Percentiles rank a stretch among this genome's conserved stretches.
phyloP scores from a whole-genome alignment of 1,140 invertebrate species.

The Trigoniulus corallinus region DNA sequence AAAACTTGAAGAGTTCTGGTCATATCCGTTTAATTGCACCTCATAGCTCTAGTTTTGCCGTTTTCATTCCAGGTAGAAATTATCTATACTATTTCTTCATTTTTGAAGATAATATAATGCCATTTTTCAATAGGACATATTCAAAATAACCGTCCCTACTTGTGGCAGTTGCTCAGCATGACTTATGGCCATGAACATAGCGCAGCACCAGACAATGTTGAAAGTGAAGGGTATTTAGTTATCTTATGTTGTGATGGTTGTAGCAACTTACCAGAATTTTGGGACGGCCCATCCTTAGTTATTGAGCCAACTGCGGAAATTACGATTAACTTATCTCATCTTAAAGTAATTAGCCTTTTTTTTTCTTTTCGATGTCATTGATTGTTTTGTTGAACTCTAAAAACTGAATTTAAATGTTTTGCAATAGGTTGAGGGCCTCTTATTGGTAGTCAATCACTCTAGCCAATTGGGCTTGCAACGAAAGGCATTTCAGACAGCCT shows the following conservation, averaged over 20 bases:
- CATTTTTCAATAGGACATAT: conserved; percentile 11
- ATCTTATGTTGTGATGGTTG: conserved; percentile 20
- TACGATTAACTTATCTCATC: conserved; percentile 29
- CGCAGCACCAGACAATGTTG: conserved; percentile 1
- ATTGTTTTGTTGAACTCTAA: background rate
- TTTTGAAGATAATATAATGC: background rate
- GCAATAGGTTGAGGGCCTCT: conserved; percentile 22
- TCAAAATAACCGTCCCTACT: conserved; percentile 14
- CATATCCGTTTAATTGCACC: conserved; percentile 28
- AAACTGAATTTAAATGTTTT: background rate
- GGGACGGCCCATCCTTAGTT: conserved; percentile 23
- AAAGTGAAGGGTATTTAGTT: conserved; percentile 24
- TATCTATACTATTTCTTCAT: background rate
- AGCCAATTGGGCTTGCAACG: conserved; percentile 22
- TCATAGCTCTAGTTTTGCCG: conserved; percentile 25
- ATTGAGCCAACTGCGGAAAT: conserved; percentile 32
- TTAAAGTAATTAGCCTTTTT: conserved; percentile 19
- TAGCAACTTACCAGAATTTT: conserved; percentile 10
- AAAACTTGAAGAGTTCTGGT: conserved; percentile 24
- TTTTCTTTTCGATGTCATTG: background rate
- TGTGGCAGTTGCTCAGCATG: conserved; percentile 18
- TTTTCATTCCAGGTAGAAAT: conserved; percentile 28
- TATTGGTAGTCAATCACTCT: conserved; percentile 30
- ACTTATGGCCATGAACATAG: conserved; percentile 14
- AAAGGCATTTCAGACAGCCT: conserved; percentile 24